Conservation (phyloP, 53 echinoderm and acorn worm species). For the Stichopus horrens region DNA sequence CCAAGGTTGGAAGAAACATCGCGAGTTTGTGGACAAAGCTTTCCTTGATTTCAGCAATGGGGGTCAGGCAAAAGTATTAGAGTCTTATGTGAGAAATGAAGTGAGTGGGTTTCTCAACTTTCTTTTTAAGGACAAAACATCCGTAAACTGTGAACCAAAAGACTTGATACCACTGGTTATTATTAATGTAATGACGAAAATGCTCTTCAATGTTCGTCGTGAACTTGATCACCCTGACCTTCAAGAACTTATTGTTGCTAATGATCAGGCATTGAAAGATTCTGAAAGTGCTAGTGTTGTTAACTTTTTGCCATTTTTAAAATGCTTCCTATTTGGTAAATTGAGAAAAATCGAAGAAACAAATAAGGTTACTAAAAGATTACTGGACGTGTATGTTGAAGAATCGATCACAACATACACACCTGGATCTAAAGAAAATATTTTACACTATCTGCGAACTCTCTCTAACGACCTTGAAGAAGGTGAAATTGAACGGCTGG, state of each 20-base stretch:
- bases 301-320: conserved; percentile 82
- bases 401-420: conserved; percentile 45
- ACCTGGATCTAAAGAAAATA: conserved; percentile 46
- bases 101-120: conserved; percentile 62
- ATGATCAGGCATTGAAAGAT: conserved; percentile 53
- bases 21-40: conserved; percentile 57
- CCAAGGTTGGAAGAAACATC: conserved; percentile 64
- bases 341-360: conserved; percentile 63
- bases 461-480: conserved; percentile 25
- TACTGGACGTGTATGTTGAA: conserved; percentile 66
- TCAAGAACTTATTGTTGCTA: conserved; percentile 23
- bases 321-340: conserved; percentile 49
- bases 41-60: conserved; percentile 66
- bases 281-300: conserved; percentile 49
- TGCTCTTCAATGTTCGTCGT: conserved; percentile 70
- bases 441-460: conserved; percentile 57
- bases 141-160: conserved; percentile 49
- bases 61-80: conserved; percentile 42
- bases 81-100: conserved; percentile 56
- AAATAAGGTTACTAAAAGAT: conserved; percentile 58
- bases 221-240: conserved; percentile 67
- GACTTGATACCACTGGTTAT: conserved; percentile 66
- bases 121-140: conserved; percentile 62
- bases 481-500: conserved; percentile 16
- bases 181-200: conserved; percentile 78